phyloP scores from a whole-genome alignment of 2,113 vertebrate genomes.

The Halichoerus grypus region DNA sequence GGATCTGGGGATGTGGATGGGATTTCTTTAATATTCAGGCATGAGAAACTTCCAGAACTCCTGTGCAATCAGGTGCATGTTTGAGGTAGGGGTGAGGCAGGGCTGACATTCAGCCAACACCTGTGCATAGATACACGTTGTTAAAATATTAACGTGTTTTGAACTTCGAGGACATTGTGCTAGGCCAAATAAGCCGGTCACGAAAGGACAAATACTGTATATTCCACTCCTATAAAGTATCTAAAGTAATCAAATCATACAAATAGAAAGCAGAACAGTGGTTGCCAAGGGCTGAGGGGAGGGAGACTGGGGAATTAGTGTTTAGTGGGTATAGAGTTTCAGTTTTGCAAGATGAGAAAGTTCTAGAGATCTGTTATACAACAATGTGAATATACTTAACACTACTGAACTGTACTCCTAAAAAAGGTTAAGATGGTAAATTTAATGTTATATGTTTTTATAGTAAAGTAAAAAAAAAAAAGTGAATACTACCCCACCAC shows the following conservation, averaged over 20 bases:
- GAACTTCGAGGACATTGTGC: background rate
- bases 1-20: background rate
- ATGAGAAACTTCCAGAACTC: background rate
- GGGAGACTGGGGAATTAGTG: background rate
- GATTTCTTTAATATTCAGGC: background rate
- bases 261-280: background rate
- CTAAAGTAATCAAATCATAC: background rate
- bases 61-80: background rate
- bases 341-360: background rate
- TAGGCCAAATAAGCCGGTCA: background rate
- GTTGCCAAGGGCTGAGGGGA: background rate
- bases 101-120: background rate
- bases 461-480: background rate
- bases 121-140: background rate
- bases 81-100: background rate
- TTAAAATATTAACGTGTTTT: background rate
- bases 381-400: background rate
- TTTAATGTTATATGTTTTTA: background rate
- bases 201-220: background rate
- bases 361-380: background rate
- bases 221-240: background rate
- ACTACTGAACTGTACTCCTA: background rate
- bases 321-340: background rate
- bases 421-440: background rate
- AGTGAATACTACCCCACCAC: background rate